Evolutionary conservation across 2,888 invertebrate species (phyloP).

Genomic region (Drosophila nigritarsus): DNA sequence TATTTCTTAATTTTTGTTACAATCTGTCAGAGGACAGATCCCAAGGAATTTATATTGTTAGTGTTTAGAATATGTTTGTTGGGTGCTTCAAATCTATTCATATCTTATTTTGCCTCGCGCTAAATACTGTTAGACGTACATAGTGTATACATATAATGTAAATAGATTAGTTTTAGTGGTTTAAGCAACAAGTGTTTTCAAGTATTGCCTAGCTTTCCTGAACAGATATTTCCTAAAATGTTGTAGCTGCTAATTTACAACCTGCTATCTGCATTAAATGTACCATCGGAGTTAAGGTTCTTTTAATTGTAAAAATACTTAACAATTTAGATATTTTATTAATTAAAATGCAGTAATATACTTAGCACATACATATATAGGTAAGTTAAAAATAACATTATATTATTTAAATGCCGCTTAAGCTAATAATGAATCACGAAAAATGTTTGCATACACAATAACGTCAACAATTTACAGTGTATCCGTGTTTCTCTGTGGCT

Average conservation of each 20-base stretch:
- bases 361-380: constrained; percentile 66
- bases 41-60: not conserved
- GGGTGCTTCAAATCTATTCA: not conserved
- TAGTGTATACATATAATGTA: not conserved
- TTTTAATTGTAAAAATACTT: constrained; percentile 48
- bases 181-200: too few relatives aligned
- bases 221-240: not conserved
- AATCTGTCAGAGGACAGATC: not conserved
- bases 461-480: constrained; percentile 58
- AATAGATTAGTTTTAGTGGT: not conserved
- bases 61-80: not conserved
- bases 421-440: constrained; percentile 52
- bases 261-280: not conserved
- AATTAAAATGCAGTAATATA: constrained; percentile 41
- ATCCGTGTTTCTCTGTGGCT: constrained; percentile 17
- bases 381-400: constrained; percentile 49
- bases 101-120: not conserved
- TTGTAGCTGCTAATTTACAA: not conserved
- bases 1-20: not conserved
- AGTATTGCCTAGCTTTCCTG: too few relatives aligned
- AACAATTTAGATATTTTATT: constrained; percentile 26
- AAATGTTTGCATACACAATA: constrained; percentile 56
- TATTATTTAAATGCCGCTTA: constrained; percentile 48
- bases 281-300: not conserved
- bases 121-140: not conserved